Conservation (phyloP, 2,797 vertebrate genomes). For the Sphenodon punctatus region DNA sequence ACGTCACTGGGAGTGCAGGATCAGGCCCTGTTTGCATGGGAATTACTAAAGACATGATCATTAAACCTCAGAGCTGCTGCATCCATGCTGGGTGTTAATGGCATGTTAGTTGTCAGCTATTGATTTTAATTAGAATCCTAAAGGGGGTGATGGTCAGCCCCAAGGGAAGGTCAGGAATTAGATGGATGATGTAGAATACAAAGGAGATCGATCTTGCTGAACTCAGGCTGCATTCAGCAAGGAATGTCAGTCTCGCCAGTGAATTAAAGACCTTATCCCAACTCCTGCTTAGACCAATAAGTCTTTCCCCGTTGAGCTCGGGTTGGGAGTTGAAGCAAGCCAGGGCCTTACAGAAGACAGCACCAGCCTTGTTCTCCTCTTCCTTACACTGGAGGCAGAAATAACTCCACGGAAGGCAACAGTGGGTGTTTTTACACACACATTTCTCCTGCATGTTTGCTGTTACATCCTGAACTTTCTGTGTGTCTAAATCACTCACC, state of each 20-base stretch:
- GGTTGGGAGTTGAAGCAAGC: background rate
- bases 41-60: background rate
- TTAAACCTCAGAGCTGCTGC: background rate
- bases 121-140: background rate
- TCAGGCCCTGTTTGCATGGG: background rate
- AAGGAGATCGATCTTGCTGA: background rate
- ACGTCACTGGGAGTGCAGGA: background rate
- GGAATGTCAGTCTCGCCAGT: background rate
- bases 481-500: no score
- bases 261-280: background rate
- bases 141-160: background rate
- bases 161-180: background rate
- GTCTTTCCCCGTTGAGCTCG: background rate
- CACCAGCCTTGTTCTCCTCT: background rate
- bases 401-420: background rate
- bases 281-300: background rate
- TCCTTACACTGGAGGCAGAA: background rate
- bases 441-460: no score
- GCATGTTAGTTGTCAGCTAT: background rate
- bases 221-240: background rate
- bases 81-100: background rate
- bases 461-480: no score
- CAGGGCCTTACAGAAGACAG: background rate
- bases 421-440: no score
- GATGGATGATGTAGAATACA: background rate